These are phyloP conservation scores for Drosophila santomea DNA, from an alignment of 1,140 invertebrate genomes.

Conservation along the genomic window DNA sequence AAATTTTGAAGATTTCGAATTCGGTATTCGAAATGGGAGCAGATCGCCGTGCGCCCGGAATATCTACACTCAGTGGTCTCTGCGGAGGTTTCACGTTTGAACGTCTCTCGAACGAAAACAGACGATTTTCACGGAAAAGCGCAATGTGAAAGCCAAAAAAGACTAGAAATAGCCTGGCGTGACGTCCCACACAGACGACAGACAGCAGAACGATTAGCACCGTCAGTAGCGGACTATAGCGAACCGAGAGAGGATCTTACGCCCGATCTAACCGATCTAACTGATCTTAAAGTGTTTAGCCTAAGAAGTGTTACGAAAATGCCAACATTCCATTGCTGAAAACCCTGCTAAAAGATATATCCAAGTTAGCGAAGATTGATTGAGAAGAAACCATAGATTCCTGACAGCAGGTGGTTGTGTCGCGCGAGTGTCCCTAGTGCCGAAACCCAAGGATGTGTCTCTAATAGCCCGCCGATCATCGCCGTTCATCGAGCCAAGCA, in stretches of 20 bases:
- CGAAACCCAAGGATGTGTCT: constrained; percentile 11
- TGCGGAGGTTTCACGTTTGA: constrained; percentile 85
- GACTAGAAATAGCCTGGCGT: constrained; percentile 81
- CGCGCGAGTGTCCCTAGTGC: constrained; percentile 23
- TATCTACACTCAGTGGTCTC: constrained; percentile 81
- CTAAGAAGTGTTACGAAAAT: constrained; percentile 39
- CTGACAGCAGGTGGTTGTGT: constrained; percentile 28
- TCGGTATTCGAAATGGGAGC: constrained; percentile 58
- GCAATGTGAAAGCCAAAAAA: constrained; percentile 81
- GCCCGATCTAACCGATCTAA: constrained; percentile 20
- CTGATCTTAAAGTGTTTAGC: constrained; percentile 24
- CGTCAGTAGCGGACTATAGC: constrained; percentile 61
- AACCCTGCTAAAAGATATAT: not conserved
- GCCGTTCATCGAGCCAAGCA: constrained; percentile 3
- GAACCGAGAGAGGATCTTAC: constrained; percentile 55
- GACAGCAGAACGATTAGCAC: constrained; percentile 61
- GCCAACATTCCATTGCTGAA: constrained; percentile 38
- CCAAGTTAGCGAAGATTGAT: not conserved
- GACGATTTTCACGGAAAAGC: constrained; percentile 78
- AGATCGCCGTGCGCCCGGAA: constrained; percentile 47
- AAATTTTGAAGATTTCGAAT: constrained; percentile 29
- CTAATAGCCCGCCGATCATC: not conserved
- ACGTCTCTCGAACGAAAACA: constrained; percentile 65
- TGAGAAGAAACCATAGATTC: constrained; percentile 24
- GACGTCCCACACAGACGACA: constrained; percentile 71